Evolutionary conservation across 2,888 invertebrate species (phyloP).

Genomic region (Ypsolopha sequella): DNA sequence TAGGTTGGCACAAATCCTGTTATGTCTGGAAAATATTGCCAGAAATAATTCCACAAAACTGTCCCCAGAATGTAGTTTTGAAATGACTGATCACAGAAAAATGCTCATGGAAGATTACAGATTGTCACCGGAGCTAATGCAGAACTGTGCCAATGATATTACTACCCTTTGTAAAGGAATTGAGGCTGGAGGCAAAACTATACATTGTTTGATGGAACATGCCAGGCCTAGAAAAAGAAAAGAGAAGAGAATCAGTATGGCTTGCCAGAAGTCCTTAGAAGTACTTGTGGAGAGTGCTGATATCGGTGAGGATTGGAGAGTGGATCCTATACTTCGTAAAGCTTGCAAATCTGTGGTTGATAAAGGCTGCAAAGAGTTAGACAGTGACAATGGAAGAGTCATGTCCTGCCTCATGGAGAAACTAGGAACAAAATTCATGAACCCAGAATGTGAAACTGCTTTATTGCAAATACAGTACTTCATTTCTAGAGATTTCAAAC

Average conservation of each 20-base stretch:
- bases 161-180: constrained; percentile 78
- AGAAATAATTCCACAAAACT: constrained; percentile 81
- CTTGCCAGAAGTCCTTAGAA: constrained; percentile 85
- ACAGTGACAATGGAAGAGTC: constrained; percentile 83
- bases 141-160: constrained; percentile 89
- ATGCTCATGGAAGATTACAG: constrained; percentile 94
- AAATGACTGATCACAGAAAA: constrained; percentile 92
- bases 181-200: constrained; percentile 87
- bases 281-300: constrained; percentile 87
- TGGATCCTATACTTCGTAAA: constrained; percentile 90
- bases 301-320: constrained; percentile 95
- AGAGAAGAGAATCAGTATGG: constrained; percentile 75
- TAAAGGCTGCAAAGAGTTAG: constrained; percentile 78
- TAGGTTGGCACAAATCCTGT: constrained; percentile 88
- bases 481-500: constrained; percentile 92
- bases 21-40: constrained; percentile 88
- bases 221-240: constrained; percentile 76
- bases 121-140: constrained; percentile 92
- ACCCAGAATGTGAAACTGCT: constrained; percentile 89
- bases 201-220: constrained; percentile 96
- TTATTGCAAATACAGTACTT: constrained; percentile 98
- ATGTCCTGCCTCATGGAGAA: constrained; percentile 96
- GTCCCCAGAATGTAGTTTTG: constrained; percentile 83
- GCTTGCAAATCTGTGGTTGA: constrained; percentile 90
- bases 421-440: constrained; percentile 87